Evolutionary conservation across 2,888 invertebrate species (phyloP), one percentile per base, ranked within the genome.

Genomic region (Steinernema hermaphroditum): DNA sequence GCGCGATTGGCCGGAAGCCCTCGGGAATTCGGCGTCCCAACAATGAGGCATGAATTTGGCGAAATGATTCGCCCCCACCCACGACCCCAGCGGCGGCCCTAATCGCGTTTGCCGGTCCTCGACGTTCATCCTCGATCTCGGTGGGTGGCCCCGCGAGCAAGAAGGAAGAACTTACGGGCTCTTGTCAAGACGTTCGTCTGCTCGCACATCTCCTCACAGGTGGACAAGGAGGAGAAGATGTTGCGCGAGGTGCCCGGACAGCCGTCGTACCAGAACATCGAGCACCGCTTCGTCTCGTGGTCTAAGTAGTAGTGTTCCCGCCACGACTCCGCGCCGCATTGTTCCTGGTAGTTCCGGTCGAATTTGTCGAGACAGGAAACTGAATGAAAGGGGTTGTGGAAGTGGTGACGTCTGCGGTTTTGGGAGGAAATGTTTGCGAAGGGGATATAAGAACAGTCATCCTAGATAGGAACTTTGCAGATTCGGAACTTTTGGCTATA

Each of bases 121-220:
- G n/a, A n/a, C 19, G 19, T 9, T 46, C 46, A 16, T 2, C 4
- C 19, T 41, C 19, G n/a, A n/a, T 22, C 54, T 54, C 54, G 22
- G 54, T 27, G 54, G 22, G 54, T 54, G 54, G 27, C 54, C 54
- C 19, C 14, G 8, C 41, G 41, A 14, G 8, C 9, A 41, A 8
- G 12, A 49, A 19, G 19, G 19, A 12, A 19, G 19, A 49, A 54
- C 75, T 37, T 27, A 85, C 85, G 79, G 24, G 84, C 81, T 77
- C 85, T 72, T 4, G 79, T 78, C 22, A 83, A 69, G 1, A 85
- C 81, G 72, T 81, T 78, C 14, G 83, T 82, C 62, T 80, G 80
- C 44, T 83, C 83, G 69, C 85, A 85, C 83, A 85, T 83, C 6
- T 75, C 46, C 34, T 80, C 76, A 72, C 85, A 85, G 9, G 84